Percentiles rank a stretch among this genome's conserved stretches.
Evolutionary conservation across 2,888 invertebrate genomes (phyloP).

Genomic region (Nemotelus pantherinus): DNA sequence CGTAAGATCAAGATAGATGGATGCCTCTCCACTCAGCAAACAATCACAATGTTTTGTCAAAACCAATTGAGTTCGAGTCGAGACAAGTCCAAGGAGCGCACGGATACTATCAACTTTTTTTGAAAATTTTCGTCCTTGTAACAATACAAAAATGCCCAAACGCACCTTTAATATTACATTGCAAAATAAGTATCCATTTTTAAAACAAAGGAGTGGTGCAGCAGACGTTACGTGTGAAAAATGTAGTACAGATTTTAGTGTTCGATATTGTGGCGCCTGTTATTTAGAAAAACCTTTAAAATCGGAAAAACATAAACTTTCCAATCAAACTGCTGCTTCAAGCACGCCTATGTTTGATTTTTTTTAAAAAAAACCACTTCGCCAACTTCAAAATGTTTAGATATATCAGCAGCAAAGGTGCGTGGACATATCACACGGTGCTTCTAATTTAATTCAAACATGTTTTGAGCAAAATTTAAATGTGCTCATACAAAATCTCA

Average conservation of each 20-base stretch:
- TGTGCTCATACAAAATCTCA: slow-evolving; percentile 51
- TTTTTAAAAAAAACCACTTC: slow-evolving; percentile 33
- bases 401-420: slow-evolving; percentile 48
- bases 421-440: slow-evolving; percentile 47
- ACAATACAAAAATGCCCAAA: slow-evolving; percentile 41
- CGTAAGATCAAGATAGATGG: background rate
- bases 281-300: slow-evolving; percentile 52
- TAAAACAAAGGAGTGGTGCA: slow-evolving; percentile 49
- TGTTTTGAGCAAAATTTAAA: slow-evolving; percentile 50
- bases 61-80: background rate
- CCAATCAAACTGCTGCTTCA: slow-evolving; percentile 50
- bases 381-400: slow-evolving; percentile 51
- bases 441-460: slow-evolving; percentile 50
- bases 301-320: slow-evolving; percentile 51
- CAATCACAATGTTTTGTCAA: background rate
- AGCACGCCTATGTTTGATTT: slow-evolving; percentile 41
- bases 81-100: background rate
- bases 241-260: slow-evolving; percentile 47
- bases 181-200: slow-evolving; percentile 52
- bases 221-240: slow-evolving; percentile 48
- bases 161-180: slow-evolving; percentile 52
- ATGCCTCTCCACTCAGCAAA: background rate
- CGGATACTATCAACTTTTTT: too few relatives aligned
- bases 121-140: background rate
- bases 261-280: slow-evolving; percentile 49